Evolutionary conservation across 2,888 invertebrate species (phyloP).

Genomic region (Tupiocoris notatus): DNA sequence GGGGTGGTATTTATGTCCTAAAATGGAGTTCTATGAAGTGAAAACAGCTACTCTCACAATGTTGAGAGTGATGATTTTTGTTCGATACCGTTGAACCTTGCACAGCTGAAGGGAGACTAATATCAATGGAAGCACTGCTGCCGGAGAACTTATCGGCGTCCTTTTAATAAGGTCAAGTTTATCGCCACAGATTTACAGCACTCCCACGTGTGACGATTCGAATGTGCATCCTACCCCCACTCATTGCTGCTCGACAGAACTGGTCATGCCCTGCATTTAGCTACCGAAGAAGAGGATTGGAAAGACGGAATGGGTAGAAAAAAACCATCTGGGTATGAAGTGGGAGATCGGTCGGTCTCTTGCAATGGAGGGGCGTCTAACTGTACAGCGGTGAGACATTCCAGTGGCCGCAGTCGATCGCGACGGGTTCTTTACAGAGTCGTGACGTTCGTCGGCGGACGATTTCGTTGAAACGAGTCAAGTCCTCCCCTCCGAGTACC

Average conservation of each 20-base stretch:
- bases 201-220: no score
- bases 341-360: neutral
- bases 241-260: neutral
- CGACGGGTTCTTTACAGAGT: slow-evolving; percentile 3
- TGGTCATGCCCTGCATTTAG: neutral
- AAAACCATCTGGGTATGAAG: neutral
- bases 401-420: slow-evolving; percentile 17
- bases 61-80: no score
- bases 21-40: no score
- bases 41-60: no score
- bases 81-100: no score
- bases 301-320: neutral
- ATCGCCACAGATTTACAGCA: no score
- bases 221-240: neutral
- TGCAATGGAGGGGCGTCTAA: slow-evolving; percentile 18
- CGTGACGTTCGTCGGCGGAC: neutral
- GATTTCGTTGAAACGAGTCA: neutral
- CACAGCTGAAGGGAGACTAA: no score
- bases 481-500: neutral
- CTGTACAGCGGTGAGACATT: slow-evolving; percentile 23
- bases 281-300: neutral
- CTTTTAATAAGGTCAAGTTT: no score
- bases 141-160: no score
- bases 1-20: no score
- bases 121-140: no score